Base-by-base conservation (phyloP, 2,888 invertebrate species). In the Salticus scenicus region DNA sequence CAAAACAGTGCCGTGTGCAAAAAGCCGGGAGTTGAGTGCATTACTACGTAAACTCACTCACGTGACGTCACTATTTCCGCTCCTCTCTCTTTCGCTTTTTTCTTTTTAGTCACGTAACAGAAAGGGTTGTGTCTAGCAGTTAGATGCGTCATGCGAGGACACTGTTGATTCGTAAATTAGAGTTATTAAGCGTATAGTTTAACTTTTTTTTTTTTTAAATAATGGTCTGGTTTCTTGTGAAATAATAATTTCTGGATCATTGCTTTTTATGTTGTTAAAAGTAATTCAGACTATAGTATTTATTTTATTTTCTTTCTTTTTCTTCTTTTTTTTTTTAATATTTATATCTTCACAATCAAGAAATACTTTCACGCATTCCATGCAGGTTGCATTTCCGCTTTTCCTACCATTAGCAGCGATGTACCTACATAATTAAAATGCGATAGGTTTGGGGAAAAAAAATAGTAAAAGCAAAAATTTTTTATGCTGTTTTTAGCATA, bases 1-100 rank as follows among this genome's bases (percentile, higher is more conserved):
- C n/a, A n/a, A n/a, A n/a, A n/a, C n/a, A n/a, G 57, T n/a, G 57
- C 57, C 57, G 57, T 57, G 57, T 57, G 57, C 57, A 57, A 57
- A 57, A 24, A 47, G 17, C n/a, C n/a, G 10, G 17, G 42, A 24
- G 1, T 24, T 4, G 57, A 57, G 57, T 57, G 57, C 57, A 57
- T 24, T n/a, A 57, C 57, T 1, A 57, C 57, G 57, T 57, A 57
- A 37, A 57, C 20, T 24, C 57, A 37, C 17, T 57, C 20, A 7
- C 24, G 24, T 57, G 57, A 57, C 57, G 57, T 57, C 24, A 20
- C 7, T 24, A 57, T 24, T 57, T 57, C 57, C 57, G 57, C 17
- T 57, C 57, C 42, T 47, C 42, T 57, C 12, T 20, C 24, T 57
- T 57, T 5, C 4, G 20, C 24, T 57, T 57, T 24, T 4, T n/a